Percentiles rank a stretch among this genome's conserved stretches.
Conservation (phyloP, 2,797 vertebrate species). For the Helicolenus hilgendorfi region DNA sequence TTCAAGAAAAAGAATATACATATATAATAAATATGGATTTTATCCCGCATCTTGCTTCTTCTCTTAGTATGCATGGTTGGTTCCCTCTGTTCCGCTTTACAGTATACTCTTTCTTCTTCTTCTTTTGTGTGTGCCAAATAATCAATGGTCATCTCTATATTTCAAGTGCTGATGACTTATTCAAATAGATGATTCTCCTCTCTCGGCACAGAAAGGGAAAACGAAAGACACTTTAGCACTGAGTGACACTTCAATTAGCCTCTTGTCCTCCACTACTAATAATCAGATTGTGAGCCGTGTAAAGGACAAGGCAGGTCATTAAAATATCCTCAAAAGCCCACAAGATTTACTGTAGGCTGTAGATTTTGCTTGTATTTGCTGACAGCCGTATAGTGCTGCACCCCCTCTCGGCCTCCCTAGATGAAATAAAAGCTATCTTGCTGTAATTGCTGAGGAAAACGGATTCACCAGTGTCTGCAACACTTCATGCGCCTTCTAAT, state of each 20-base stretch:
- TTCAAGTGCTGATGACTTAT: constrained; percentile 75
- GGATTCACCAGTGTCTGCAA: constrained; percentile 75
- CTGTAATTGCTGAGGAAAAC: constrained; percentile 80
- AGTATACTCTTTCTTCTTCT: constrained; percentile 10
- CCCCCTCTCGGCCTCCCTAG: constrained; percentile 28
- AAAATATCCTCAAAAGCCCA: constrained; percentile 79
- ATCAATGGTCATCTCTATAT: constrained; percentile 71
- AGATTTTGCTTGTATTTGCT: constrained; percentile 72
- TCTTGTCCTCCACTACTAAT: constrained; percentile 80
- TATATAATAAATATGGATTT: not conserved
- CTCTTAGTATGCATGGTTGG: not conserved
- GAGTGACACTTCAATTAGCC: constrained; percentile 92
- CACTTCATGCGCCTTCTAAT: constrained; percentile 73
- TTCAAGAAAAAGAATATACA: not conserved
- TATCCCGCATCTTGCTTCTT: not conserved
- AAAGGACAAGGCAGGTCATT: constrained; percentile 85
- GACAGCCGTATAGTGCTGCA: constrained; percentile 53
- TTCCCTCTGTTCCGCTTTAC: not conserved
- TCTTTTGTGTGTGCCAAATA: constrained; percentile 47
- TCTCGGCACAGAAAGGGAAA: constrained; percentile 57
- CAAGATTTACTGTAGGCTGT: constrained; percentile 70
- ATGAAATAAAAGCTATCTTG: constrained; percentile 81
- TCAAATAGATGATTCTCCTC: constrained; percentile 77
- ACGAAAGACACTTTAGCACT: constrained; percentile 69
- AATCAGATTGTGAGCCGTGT: constrained; percentile 86